Base-by-base conservation (phyloP, 2,113 vertebrate genomes). In the Lepidothrix coronata region DNA sequence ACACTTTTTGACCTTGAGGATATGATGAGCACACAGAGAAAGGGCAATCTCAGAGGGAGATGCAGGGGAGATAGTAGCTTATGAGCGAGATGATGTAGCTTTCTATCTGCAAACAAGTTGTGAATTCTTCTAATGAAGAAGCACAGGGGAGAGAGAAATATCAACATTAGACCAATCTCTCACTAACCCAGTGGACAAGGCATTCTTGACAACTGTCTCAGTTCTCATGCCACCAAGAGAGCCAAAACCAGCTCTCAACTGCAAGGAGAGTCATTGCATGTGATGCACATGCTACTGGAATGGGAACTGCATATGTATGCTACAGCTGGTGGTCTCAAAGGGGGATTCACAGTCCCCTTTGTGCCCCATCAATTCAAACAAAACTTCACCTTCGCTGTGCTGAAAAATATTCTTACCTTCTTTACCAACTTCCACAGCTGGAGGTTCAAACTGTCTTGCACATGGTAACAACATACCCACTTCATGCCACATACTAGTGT, bases 1-100 rank as follows among this genome's bases (percentile, higher is more conserved):
- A 80, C 8, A 28, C 8, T 90, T 81, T 80, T 89, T 88, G 91
- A 91, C 75, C 95, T 96, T 79, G 86, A 80, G 72, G 41, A 39
- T 86, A 58, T 30, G n/a, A 87, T 31, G 28, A 93, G 39, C 43
- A 67, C 21, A 52, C 35, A 94, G 72, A 96, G 14, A 94, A 96
- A 91, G 75, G 72, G 83, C 52, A 93, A 80, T 63, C 79, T 86
- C 68, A 46, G 51, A 78, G 77, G 62, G 84, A 92, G 61, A 46
- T 12, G 35, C 31, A 61, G 24, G 35, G 57, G 28, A 95, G 17
- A 55, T 3, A 65, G 44, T 20, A 85, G 91, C 41, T 80, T 30
- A 0, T n/a, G 55, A 91, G 33, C 0, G 1, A 57, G 58, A 28
- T 10, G 14, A 30, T 37, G 20, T 19, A 39, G 31, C 21, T 95